Conservation (phyloP, 2,113 vertebrate genomes). For the Dromaius novaehollandiae region DNA sequence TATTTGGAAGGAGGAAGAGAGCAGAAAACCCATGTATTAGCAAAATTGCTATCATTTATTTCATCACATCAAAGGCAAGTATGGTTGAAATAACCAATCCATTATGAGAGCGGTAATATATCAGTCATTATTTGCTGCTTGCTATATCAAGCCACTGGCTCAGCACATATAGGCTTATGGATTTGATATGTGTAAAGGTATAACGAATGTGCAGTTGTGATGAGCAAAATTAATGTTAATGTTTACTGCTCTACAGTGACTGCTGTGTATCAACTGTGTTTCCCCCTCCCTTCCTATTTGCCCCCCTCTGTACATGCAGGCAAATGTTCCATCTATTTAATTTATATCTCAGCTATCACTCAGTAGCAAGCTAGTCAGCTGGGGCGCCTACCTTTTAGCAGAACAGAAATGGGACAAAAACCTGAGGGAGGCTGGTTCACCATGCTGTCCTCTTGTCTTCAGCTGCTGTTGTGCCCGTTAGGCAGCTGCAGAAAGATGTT, state of each 20-base stretch:
- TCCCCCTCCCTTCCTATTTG: background rate
- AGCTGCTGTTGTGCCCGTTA: background rate
- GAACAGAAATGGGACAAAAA: background rate
- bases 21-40: slow-evolving; percentile 55
- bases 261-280: background rate
- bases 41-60: slow-evolving; percentile 64
- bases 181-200: background rate
- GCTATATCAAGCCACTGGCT: slow-evolving; percentile 34
- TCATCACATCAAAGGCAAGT: slow-evolving; percentile 30
- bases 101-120: slow-evolving; percentile 3
- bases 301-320: background rate
- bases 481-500: background rate
- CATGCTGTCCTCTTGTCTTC: background rate
- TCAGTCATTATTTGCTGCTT: slow-evolving; percentile 45
- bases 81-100: slow-evolving; percentile 40
- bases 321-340: background rate
- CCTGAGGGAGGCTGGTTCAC: background rate
- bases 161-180: background rate
- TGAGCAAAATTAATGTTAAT: slow-evolving; percentile 20
- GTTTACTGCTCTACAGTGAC: background rate
- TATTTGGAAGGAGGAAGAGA: background rate
- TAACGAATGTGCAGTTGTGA: background rate
- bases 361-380: background rate
- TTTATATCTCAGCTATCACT: slow-evolving; percentile 3
- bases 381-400: background rate